Evolutionary conservation across 2,797 vertebrate genomes (phyloP).

Genomic region (Sebastes vulpes): DNA sequence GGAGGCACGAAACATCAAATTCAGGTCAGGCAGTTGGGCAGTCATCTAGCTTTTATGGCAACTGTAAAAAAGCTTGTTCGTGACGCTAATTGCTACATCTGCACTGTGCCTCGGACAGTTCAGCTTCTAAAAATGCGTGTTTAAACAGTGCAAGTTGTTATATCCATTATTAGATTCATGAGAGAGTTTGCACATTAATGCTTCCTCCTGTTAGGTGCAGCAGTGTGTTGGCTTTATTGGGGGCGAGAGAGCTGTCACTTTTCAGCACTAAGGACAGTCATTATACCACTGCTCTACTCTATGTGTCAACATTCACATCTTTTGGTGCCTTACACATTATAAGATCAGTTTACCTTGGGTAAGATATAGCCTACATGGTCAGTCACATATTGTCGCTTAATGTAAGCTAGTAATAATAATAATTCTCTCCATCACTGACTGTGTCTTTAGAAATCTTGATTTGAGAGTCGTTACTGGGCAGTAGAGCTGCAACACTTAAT

Average conservation of each 20-base stretch:
- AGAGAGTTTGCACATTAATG: neutral
- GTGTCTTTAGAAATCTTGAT: neutral
- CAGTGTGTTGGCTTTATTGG: neutral
- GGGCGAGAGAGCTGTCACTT: neutral
- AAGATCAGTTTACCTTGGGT: neutral
- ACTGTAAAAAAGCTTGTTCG: neutral
- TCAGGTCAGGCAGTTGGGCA: slow-evolving; percentile 44
- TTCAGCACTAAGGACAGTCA: neutral
- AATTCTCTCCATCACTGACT: neutral
- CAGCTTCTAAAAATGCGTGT: neutral
- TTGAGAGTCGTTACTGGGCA: neutral
- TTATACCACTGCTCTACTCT: neutral
- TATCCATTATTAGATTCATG: neutral
- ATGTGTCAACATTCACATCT: neutral
- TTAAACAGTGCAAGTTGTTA: neutral
- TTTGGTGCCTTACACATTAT: neutral
- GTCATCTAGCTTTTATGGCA: slow-evolving; percentile 9
- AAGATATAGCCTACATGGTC: neutral
- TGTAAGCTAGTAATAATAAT: neutral
- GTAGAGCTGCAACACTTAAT: no score
- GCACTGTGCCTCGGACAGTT: neutral
- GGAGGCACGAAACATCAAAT: slow-evolving; percentile 40
- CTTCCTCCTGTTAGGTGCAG: neutral
- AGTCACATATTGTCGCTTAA: neutral
- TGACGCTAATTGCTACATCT: slow-evolving; percentile 4